These are phyloP conservation scores for Scaptomyza flava DNA, from an alignment of 2,888 invertebrate genomes.

Conservation along the genomic window DNA sequence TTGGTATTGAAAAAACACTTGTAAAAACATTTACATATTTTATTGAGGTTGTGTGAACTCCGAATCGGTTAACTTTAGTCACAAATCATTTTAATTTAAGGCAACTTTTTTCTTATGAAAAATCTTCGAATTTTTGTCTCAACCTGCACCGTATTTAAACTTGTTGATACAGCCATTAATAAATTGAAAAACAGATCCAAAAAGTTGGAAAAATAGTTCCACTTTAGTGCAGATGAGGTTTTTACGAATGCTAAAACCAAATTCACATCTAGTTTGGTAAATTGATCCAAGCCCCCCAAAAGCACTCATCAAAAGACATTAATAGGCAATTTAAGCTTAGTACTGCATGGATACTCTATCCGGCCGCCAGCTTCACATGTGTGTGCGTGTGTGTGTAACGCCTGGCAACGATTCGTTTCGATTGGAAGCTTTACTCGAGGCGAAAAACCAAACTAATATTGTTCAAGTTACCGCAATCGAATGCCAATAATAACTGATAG, in stretches of 20 bases:
- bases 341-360: not conserved
- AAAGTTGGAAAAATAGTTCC: not conserved
- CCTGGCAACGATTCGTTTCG: conserved; percentile 29
- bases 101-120: too few relatives aligned
- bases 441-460: conserved; percentile 15
- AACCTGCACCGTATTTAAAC: too few relatives aligned
- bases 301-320: conserved; percentile 6
- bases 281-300: conserved; percentile 3
- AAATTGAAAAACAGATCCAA: too few relatives aligned
- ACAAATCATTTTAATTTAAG: too few relatives aligned
- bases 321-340: conserved; percentile 15
- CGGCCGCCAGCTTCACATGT: conserved; percentile 6
- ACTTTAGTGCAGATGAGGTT: not conserved
- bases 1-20: not conserved
- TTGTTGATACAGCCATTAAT: too few relatives aligned
- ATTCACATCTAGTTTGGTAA: conserved; percentile 5
- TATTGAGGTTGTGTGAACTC: too few relatives aligned
- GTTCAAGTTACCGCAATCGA: conserved; percentile 25
- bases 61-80: too few relatives aligned
- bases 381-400: conserved; percentile 2
- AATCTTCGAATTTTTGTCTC: too few relatives aligned
- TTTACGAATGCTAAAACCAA: conserved; percentile 1
- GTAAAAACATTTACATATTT: too few relatives aligned
- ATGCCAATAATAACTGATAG: conserved; percentile 36
- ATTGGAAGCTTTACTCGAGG: conserved; percentile 2